Evolutionary conservation across 2,797 vertebrate species (phyloP).

Genomic region (Bradypus variegatus): DNA sequence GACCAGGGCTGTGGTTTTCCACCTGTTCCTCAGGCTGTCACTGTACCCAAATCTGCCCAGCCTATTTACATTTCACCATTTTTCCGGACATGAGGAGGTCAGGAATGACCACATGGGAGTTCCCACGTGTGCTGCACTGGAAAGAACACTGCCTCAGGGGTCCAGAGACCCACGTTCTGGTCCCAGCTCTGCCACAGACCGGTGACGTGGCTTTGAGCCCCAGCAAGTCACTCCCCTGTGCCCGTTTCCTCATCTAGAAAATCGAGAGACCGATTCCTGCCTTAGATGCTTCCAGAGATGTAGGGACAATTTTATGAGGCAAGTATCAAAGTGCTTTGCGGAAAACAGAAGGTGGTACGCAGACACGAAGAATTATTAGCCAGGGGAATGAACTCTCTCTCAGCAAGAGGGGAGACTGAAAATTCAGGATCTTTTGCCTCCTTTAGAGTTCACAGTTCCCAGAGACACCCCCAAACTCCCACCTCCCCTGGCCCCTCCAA

Average conservation of each 20-base stretch:
- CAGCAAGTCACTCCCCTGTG: conserved; percentile 56
- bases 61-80: background rate
- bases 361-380: background rate
- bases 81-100: conserved; percentile 7
- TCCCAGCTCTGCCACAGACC: conserved; percentile 35
- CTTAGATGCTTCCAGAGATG: conserved; percentile 17
- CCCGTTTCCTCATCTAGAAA: conserved; percentile 51
- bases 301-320: conserved; percentile 7
- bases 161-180: conserved; percentile 49
- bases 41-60: background rate
- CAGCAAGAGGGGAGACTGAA: conserved; percentile 8
- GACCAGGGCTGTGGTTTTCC: background rate
- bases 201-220: background rate
- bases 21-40: conserved; percentile 32
- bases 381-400: background rate
- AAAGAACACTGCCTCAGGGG: conserved; percentile 53
- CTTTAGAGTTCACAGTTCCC: background rate
- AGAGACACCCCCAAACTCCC: background rate
- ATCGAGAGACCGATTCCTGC: conserved; percentile 3
- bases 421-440: background rate
- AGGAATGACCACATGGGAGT: conserved; percentile 30
- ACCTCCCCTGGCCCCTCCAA: background rate
- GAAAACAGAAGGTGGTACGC: background rate
- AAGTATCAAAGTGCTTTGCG: conserved; percentile 4
- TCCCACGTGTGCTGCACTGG: conserved; percentile 36